Base-by-base conservation (phyloP, 1,140 invertebrate genomes). In the Theocolax elegans region DNA sequence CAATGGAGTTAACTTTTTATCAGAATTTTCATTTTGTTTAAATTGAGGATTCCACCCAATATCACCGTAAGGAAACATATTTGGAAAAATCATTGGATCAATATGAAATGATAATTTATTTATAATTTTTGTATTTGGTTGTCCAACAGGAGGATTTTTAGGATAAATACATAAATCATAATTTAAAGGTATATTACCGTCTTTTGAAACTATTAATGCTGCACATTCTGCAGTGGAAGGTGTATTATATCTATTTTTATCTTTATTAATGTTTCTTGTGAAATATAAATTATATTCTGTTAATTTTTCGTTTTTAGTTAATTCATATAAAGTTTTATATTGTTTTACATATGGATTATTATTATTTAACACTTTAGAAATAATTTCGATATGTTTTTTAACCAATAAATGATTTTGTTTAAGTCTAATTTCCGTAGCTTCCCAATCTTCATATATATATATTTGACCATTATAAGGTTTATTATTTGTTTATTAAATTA, bases 1-100 rank as follows among this genome's bases (percentile, higher is more conserved):
- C 7, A 44, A 3, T 9, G 42, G 10, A 44, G 42, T 44, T 9
- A 44, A 17, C 15, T 17, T 44, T 12, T 44, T 44, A 9, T 27
- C 44, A 54, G 12, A 54, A 54, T 48, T 70, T 31, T 21, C 10
- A 51, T 48, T 38, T 53, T 70, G 44, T 53, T 31, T 62, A 4
- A 63, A 49, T 17, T 59, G 17, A 10, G 44, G 23, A 71, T 21
- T 27, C 51, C 38, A 71, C 12, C 58, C 58, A 19, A 53, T 49
- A 64, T 71, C 31, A 6, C 31, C 31, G 10, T 6, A 46, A 19
- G 21, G 67, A 38, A 69, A 69, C 13, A 62, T 35, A 10, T 51
- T 15, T 38, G 51, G 38, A 58, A 71, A 71, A n/a, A 38, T 71
- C 68, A 71, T 71, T 17, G 59, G 38, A 71, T 69, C 25, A n/a